Percentiles rank a stretch among this genome's conserved stretches.
Evolutionary conservation across 1,140 invertebrate genomes (phyloP).

Genomic region (Apis cerana): DNA sequence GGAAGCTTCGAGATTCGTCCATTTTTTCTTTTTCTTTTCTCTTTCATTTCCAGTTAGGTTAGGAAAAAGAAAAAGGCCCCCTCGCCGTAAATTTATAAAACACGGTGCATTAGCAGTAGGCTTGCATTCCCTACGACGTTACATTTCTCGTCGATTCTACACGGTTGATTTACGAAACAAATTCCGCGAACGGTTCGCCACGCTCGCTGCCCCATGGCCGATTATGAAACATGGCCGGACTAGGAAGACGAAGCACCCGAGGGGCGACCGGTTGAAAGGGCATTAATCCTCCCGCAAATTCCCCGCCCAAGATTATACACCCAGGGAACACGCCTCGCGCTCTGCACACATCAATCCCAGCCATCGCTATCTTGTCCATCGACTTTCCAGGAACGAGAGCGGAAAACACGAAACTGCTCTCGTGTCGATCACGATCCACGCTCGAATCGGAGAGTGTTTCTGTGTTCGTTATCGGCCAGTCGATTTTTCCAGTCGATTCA

Average conservation of each 20-base stretch:
- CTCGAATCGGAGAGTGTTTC: too few relatives aligned
- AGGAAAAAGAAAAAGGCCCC: too few relatives aligned
- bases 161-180: slow-evolving; percentile 30
- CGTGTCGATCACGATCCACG: too few relatives aligned
- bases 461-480: background rate
- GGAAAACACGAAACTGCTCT: background rate
- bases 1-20: background rate
- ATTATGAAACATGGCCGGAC: slow-evolving; percentile 41
- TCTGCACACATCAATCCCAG: slow-evolving; percentile 26
- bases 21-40: background rate
- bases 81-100: too few relatives aligned
- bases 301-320: slow-evolving; percentile 32
- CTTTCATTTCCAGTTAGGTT: too few relatives aligned
- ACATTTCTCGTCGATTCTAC: slow-evolving; percentile 11
- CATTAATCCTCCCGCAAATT: slow-evolving; percentile 46
- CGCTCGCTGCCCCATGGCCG: slow-evolving; percentile 1
- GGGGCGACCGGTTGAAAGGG: slow-evolving; percentile 26
- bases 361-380: slow-evolving; percentile 13
- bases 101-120: background rate
- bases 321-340: slow-evolving; percentile 32
- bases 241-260: slow-evolving; percentile 41
- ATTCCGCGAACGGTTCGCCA: background rate
- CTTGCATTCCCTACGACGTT: too few relatives aligned
- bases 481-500: background rate
- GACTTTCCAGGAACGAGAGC: background rate